A percentile compares a stretch with the other conserved stretches of the same genome.
These are phyloP conservation scores for Arion vulgaris DNA, from an alignment of 1,140 invertebrate species.

Conservation along the genomic window DNA sequence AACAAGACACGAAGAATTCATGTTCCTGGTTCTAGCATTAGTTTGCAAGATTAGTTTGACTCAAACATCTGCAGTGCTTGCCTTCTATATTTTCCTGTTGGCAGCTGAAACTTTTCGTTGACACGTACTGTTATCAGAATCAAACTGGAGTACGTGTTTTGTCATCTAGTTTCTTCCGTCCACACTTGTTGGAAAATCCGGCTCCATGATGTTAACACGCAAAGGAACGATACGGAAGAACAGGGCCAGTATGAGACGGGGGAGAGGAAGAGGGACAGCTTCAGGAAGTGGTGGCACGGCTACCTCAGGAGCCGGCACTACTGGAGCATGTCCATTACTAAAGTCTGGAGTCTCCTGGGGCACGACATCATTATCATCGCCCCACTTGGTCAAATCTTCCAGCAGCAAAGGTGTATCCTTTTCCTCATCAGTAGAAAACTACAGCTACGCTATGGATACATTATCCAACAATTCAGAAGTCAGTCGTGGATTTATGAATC, in stretches of 20 bases:
- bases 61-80: no score
- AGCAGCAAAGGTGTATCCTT: conserved; percentile 9
- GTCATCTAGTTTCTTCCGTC: no score
- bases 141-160: no score
- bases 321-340: neutral
- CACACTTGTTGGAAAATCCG: no score
- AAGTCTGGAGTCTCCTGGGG: neutral
- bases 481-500: neutral
- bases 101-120: no score
- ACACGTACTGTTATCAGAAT: no score
- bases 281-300: neutral
- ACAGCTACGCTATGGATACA: neutral
- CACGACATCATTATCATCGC: neutral
- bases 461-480: neutral
- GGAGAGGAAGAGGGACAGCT: neutral
- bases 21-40: no score
- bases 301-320: neutral
- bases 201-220: no score
- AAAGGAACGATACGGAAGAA: no score
- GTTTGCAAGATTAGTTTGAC: no score
- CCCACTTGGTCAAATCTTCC: neutral
- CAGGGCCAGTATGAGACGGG: neutral
- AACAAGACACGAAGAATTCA: no score
- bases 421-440: neutral
- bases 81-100: no score